phyloP scores from a whole-genome alignment of 1,140 invertebrate species.

The Dryas iulia region DNA sequence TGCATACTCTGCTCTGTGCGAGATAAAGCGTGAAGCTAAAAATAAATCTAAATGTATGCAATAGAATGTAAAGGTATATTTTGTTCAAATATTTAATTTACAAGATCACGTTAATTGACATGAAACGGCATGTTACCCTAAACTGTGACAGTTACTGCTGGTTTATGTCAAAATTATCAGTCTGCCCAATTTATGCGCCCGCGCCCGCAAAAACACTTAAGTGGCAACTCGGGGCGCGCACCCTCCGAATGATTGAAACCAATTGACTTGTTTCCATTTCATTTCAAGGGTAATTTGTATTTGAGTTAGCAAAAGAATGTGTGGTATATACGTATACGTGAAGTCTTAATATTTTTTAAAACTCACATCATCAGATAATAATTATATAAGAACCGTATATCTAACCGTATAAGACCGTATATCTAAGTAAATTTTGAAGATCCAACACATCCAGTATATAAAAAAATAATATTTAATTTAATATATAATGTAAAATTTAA shows the following conservation, averaged over 20 bases:
- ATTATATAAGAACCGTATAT: too few species aligned
- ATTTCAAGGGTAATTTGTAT: slow-evolving; percentile 37
- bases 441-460: too few species aligned
- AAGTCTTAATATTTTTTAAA: too few species aligned
- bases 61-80: too few species aligned
- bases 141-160: slow-evolving; percentile 69
- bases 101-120: slow-evolving; percentile 54
- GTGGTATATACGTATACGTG: background rate
- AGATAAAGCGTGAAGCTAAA: too few species aligned
- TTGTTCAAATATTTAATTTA: background rate
- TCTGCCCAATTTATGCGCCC: slow-evolving; percentile 65
- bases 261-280: slow-evolving; percentile 71
- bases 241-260: slow-evolving; percentile 43
- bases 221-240: slow-evolving; percentile 54
- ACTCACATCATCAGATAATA: too few species aligned
- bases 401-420: too few species aligned
- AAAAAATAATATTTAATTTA: too few species aligned
- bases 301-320: background rate
- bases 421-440: too few species aligned
- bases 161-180: slow-evolving; percentile 76
- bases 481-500: too few species aligned
- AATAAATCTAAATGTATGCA: too few species aligned
- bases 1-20: too few species aligned
- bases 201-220: slow-evolving; percentile 63
- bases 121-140: slow-evolving; percentile 60